Evolutionary conservation across 2,888 invertebrate species (phyloP).

Genomic region (Apomyelois bistriatella): DNA sequence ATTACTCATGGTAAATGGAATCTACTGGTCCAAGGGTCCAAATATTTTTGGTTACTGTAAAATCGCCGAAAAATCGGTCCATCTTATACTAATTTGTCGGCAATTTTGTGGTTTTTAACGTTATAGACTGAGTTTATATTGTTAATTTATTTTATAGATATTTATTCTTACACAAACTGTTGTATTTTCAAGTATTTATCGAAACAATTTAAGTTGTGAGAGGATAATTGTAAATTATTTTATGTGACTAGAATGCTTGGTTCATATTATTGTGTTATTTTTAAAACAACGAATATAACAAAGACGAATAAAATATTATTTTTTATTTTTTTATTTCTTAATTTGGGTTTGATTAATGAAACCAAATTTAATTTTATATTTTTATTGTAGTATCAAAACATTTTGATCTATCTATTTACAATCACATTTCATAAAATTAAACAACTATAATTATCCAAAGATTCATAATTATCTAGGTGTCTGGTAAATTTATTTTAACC

Average conservation of each 20-base stretch:
- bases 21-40: conserved; percentile 34
- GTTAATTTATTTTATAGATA: conserved; percentile 57
- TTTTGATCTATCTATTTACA: conserved; percentile 24
- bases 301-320: conserved; percentile 38
- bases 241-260: conserved; percentile 25
- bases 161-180: conserved; percentile 38
- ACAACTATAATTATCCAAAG: conserved; percentile 4
- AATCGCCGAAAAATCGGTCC: conserved; percentile 53
- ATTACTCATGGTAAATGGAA: conserved; percentile 16
- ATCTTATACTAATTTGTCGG: conserved; percentile 46
- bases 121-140: conserved; percentile 64
- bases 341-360: not conserved
- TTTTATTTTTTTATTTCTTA: not conserved
- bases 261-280: conserved; percentile 23
- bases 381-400: conserved; percentile 14
- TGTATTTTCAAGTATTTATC: conserved; percentile 25
- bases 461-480: not conserved
- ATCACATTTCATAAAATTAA: conserved; percentile 17
- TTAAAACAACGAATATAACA: conserved; percentile 44
- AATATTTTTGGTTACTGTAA: conserved; percentile 41
- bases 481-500: not conserved
- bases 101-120: conserved; percentile 53
- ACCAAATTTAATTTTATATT: conserved; percentile 5
- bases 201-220: conserved; percentile 22
- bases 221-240: conserved; percentile 23